phyloP scores from a whole-genome alignment of 2,888 invertebrate genomes.

The Actias luna region DNA sequence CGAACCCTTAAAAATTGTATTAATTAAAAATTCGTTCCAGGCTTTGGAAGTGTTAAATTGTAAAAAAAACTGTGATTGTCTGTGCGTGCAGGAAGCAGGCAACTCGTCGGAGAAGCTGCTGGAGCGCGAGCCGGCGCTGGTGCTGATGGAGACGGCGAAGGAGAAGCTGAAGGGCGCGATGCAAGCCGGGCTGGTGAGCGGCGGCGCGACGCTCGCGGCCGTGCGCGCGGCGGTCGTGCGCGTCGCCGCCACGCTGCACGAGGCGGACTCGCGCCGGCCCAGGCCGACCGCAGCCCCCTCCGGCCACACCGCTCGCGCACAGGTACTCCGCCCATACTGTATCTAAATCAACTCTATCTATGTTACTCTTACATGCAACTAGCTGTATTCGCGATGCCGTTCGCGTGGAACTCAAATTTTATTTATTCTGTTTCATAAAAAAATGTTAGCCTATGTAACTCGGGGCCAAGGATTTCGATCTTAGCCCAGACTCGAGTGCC shows the following conservation, averaged over 20 bases:
- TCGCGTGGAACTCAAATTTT: too few species aligned
- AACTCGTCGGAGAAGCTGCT: conserved; percentile 88
- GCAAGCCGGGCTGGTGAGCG: conserved; percentile 84
- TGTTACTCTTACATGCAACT: too few species aligned
- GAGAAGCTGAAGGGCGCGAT: conserved; percentile 91
- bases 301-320: neutral
- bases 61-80: too few species aligned
- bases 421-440: too few species aligned
- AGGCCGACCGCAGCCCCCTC: too few species aligned
- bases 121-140: conserved; percentile 85
- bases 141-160: conserved; percentile 91
- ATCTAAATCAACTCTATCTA: too few species aligned
- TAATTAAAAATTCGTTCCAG: too few species aligned
- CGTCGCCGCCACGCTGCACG: conserved; percentile 87
- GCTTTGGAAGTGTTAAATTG: too few species aligned
- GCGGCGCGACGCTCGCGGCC: conserved; percentile 85
- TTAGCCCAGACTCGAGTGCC: too few species aligned
- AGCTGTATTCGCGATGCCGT: too few species aligned
- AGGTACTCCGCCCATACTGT: neutral
- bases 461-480: neutral
- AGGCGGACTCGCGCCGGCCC: conserved; percentile 70
- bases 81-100: conserved; percentile 72
- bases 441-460: too few species aligned
- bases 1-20: too few species aligned
- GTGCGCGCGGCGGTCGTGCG: conserved; percentile 89